Conservation (phyloP, 1,140 invertebrate genomes). For the Aphidius ervi region DNA sequence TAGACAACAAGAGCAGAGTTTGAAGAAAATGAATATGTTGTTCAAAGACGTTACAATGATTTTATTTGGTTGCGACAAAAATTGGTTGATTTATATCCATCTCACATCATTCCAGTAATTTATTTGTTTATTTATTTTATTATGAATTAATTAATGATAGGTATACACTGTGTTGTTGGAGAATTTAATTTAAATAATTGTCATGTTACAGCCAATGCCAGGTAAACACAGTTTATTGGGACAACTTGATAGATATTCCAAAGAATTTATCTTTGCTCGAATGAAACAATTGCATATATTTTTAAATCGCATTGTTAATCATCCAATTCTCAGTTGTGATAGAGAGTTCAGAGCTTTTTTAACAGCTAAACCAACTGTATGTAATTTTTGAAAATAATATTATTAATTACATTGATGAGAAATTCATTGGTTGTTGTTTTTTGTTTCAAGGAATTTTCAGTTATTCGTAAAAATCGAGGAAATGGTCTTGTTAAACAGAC, state of each 20-base stretch:
- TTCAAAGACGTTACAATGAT: constrained; percentile 71
- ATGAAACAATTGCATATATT: constrained; percentile 71
- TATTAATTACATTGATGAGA: not conserved
- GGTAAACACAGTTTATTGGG: constrained; percentile 69
- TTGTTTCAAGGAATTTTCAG: constrained; percentile 60
- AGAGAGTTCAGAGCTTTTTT: constrained; percentile 66
- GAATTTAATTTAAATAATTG: no score
- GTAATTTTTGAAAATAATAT: constrained; percentile 26
- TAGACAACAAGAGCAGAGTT: constrained; percentile 65
- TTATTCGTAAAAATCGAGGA: constrained; percentile 61
- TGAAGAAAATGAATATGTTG: constrained; percentile 64
- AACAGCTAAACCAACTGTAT: constrained; percentile 63
- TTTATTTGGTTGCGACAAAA: constrained; percentile 70
- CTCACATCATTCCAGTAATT: constrained; percentile 66
- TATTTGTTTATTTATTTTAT: not conserved
- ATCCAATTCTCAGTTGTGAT: constrained; percentile 70
- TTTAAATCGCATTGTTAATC: constrained; percentile 61
- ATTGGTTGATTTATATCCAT: constrained; percentile 63
- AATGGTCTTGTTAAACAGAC: constrained; percentile 58
- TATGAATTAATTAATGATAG: not conserved
- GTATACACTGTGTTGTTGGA: no score
- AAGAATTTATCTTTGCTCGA: constrained; percentile 68
- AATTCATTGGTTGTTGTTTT: not conserved
- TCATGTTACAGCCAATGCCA: constrained; percentile 58
- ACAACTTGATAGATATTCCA: constrained; percentile 70